Evolutionary conservation across 2,888 invertebrate genomes (phyloP), one percentile per base, ranked within the genome.

Genomic region (Achlya flavicornis): DNA sequence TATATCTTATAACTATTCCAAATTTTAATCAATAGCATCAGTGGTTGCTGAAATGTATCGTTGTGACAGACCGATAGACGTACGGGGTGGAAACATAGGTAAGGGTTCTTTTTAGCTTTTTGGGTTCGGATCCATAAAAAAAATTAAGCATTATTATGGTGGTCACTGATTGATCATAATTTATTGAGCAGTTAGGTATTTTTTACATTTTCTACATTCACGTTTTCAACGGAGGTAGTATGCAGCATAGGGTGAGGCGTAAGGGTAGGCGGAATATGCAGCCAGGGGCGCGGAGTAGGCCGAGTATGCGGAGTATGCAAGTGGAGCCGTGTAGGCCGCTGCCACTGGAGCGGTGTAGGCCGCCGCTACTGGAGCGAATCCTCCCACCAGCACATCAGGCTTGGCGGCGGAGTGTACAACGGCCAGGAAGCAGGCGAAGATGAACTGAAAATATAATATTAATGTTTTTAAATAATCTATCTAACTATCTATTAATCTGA

Each of bases 271-370:
- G 46, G 83, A 74, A 73, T 83, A 84, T 41, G 83, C 67, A 10
- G 81, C 81, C 7, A 73, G 66, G 0, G 80, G 74, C 6, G 83
- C 77, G 33, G 80, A 73, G 70, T 85, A 84, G 7, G 85, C 84
- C 0, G 85, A 78, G 72, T 84, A 85, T 0, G 85, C 76, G 16
- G 85, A 80, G 79, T 85, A 86, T 8, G 84, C 79, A 26, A 79
- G 71, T 4, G 81, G 81, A 0, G 86, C 82, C 61, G 81, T 71
- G 80, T 83, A 86, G 5, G 85, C 84, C 32, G 85, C 65, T 26
- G 85, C 81, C 46, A 85, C 74, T n/a, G 85, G 84, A 1, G 88
- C 85, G 64, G 93, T 91, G 67, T 94, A 91, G 64, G 91, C 93
- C 66, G 94, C 85, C 71, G 87, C 86, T 0, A 88, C 76, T 66